These are phyloP conservation scores for Paelopatides confundens DNA, from an alignment of 53 echinoderm and acorn worm genomes.

Conservation along the genomic window DNA sequence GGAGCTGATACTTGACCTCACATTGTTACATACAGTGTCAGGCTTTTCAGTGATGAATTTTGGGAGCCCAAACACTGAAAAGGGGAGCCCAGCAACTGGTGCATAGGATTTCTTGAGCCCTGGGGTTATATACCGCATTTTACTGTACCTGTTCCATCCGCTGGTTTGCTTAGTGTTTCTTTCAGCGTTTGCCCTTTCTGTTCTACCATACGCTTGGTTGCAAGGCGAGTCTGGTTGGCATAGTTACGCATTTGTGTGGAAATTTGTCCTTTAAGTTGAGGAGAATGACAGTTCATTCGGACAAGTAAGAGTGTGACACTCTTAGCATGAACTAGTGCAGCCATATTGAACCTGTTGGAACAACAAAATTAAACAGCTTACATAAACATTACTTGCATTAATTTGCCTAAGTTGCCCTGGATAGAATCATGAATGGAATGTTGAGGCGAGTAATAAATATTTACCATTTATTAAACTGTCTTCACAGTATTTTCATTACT, in stretches of 20 bases:
- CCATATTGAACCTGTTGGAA: neutral
- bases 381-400: no score
- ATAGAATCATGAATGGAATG: neutral
- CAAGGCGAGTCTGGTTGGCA: constrained; percentile 81
- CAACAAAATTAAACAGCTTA: neutral
- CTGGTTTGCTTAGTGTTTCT: constrained; percentile 74
- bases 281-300: neutral
- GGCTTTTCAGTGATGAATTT: neutral
- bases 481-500: no score
- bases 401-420: no score
- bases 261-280: neutral
- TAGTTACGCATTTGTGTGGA: constrained; percentile 57
- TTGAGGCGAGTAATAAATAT: no score
- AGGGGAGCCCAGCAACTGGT: no score
- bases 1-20: no score
- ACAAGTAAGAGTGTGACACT: neutral
- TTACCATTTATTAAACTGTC: no score
- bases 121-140: no score
- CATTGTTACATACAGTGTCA: neutral
- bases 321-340: constrained; percentile 18
- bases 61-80: no score
- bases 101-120: neutral
- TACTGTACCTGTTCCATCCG: constrained; percentile 83
- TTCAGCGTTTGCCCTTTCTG: constrained; percentile 70
- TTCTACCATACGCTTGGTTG: constrained; percentile 70